phyloP scores from a whole-genome alignment of 2,888 invertebrate genomes.

The Mayetiola destructor region DNA sequence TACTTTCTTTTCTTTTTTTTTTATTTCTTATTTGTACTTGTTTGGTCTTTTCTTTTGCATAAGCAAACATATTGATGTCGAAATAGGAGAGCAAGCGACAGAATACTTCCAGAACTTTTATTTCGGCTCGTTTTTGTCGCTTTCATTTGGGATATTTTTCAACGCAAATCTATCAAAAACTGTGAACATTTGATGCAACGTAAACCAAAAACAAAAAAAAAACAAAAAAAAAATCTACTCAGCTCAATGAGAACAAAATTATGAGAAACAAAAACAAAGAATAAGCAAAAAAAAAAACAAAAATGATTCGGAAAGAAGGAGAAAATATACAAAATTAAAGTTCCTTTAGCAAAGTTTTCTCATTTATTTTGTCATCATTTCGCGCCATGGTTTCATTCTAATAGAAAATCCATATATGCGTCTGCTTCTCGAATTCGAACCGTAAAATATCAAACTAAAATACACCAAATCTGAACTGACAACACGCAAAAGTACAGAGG shows the following conservation, averaged over 20 bases:
- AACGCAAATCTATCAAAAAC: constrained; percentile 8
- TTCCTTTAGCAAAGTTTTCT: constrained; percentile 13
- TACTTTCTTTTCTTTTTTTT: no score
- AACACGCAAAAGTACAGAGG: neutral
- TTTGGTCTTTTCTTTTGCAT: no score
- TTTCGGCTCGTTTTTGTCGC: neutral
- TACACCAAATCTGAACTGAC: constrained; percentile 9
- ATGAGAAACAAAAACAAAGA: neutral
- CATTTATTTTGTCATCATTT: constrained; percentile 13
- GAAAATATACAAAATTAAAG: constrained; percentile 12
- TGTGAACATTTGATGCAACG: neutral
- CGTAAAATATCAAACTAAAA: constrained; percentile 10
- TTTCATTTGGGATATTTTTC: neutral
- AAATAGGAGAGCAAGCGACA: neutral
- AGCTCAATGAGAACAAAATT: neutral
- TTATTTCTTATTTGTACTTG: no score
- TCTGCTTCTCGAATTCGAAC: constrained; percentile 3
- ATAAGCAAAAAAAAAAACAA: neutral
- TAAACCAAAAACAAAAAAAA: neutral
- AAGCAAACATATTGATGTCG: no score
- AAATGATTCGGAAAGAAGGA: neutral
- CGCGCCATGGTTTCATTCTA: constrained; percentile 8
- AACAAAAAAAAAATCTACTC: neutral
- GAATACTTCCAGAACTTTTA: constrained; percentile 3
- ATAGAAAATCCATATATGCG: constrained; percentile 8